Conservation (phyloP, 2,797 vertebrate species). For the Bradypus variegatus region DNA sequence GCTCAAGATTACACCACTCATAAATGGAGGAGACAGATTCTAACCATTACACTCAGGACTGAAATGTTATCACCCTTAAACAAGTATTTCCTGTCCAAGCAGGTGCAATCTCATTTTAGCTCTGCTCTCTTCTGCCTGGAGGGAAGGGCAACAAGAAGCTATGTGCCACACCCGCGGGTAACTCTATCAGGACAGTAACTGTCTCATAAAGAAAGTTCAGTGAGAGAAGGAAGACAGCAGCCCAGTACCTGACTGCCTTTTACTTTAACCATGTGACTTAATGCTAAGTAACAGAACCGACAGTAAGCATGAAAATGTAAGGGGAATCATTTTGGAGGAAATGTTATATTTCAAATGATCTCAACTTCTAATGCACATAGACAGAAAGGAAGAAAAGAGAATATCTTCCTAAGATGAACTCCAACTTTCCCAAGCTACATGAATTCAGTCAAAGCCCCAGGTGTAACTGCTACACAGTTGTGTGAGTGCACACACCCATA, state of each 20-base stretch:
- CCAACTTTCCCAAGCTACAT: not conserved
- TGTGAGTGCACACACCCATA: no score
- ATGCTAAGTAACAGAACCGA: not conserved
- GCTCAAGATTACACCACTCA: no score
- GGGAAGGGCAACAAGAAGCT: not conserved
- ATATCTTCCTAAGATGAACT: not conserved
- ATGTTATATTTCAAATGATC: not conserved
- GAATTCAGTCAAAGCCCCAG: not conserved
- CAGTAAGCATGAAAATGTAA: not conserved
- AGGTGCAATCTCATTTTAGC: not conserved
- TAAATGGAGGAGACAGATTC: not conserved
- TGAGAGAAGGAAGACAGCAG: not conserved
- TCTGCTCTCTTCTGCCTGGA: not conserved
- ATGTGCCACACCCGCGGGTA: fast-evolving
- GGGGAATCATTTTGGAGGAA: not conserved
- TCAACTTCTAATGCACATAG: not conserved
- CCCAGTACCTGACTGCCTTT: not conserved
- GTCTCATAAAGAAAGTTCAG: fast-evolving
- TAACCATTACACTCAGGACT: not conserved
- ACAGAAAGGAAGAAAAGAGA: not conserved
- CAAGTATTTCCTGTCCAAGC: not conserved
- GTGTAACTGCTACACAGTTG: not conserved
- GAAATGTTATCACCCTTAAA: not conserved
- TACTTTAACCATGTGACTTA: not conserved
- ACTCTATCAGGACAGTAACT: not conserved